Evolutionary conservation across 2,113 vertebrate genomes (phyloP).

Genomic region (Polypterus senegalus): DNA sequence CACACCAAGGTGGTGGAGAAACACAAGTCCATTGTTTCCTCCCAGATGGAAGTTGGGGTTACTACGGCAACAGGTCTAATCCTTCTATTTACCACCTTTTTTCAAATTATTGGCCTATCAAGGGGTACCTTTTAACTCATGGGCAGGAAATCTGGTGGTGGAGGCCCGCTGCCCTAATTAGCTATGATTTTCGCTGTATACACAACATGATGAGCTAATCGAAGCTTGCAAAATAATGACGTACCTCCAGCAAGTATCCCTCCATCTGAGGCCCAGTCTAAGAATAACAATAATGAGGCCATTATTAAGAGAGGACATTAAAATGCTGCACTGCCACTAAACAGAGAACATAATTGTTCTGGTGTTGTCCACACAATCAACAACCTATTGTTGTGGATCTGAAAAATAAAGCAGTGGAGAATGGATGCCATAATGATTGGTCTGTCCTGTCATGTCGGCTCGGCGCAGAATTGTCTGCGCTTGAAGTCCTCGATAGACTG

Average conservation of each 20-base stretch:
- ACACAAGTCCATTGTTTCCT: slow-evolving; percentile 95
- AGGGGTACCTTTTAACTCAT: slow-evolving; percentile 94
- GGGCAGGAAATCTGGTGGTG: slow-evolving; percentile 67
- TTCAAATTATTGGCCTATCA: slow-evolving; percentile 84
- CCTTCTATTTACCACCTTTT: slow-evolving; percentile 85
- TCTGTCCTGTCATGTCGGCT: slow-evolving; percentile 75
- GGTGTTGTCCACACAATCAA: slow-evolving; percentile 97
- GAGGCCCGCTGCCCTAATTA: slow-evolving; percentile 81
- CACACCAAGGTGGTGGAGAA: slow-evolving; percentile 87
- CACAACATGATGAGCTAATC: slow-evolving; percentile 95
- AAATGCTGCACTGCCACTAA: slow-evolving; percentile 82
- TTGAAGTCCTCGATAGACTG: slow-evolving; percentile 84
- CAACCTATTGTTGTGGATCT: slow-evolving; percentile 95
- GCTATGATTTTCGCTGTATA: slow-evolving; percentile 82
- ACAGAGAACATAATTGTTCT: slow-evolving; percentile 95
- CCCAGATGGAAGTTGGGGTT: slow-evolving; percentile 96
- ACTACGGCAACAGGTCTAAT: slow-evolving; percentile 98
- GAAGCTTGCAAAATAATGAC: slow-evolving; percentile 97
- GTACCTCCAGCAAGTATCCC: slow-evolving; percentile 78
- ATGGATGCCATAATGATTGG: slow-evolving; percentile 88
- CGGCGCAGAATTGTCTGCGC: slow-evolving; percentile 76
- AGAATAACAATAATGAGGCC: slow-evolving; percentile 98
- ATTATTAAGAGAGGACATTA: slow-evolving; percentile 92
- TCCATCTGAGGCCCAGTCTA: slow-evolving; percentile 77
- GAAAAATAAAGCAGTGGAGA: slow-evolving; percentile 83